Evolutionary conservation across 2,888 invertebrate genomes (phyloP).

Genomic region (Hypolimnas misippus): DNA sequence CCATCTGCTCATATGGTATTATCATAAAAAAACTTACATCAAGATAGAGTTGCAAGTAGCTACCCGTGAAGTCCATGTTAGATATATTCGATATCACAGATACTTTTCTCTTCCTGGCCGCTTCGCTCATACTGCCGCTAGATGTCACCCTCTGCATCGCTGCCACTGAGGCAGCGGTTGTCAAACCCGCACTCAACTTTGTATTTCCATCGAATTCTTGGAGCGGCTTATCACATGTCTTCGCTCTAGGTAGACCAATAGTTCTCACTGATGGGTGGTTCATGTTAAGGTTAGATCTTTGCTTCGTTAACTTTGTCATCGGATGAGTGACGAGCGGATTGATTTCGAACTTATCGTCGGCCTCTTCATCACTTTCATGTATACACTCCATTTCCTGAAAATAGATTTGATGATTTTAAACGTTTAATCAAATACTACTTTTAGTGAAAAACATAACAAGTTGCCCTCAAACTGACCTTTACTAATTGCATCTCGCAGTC

Average conservation of each 20-base stretch:
- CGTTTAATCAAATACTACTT: too few relatives aligned
- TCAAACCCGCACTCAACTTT: constrained; percentile 62
- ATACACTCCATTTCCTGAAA: constrained; percentile 88
- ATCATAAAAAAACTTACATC: constrained; percentile 76
- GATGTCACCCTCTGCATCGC: constrained; percentile 79
- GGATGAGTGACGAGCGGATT: constrained; percentile 71
- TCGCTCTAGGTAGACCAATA: constrained; percentile 72
- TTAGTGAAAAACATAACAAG: too few relatives aligned
- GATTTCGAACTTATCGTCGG: constrained; percentile 82
- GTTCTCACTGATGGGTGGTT: constrained; percentile 77
- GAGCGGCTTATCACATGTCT: constrained; percentile 77
- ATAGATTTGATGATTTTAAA: not conserved
- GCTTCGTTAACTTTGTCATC: constrained; percentile 67
- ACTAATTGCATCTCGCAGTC: constrained; percentile 80
- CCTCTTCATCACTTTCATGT: constrained; percentile 86
- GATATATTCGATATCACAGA: constrained; percentile 89
- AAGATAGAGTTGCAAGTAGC: constrained; percentile 88
- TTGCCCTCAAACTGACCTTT: constrained; percentile 58
- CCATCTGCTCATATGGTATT: too few relatives aligned
- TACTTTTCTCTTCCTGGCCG: constrained; percentile 83
- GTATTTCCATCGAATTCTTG: constrained; percentile 71
- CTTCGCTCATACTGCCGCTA: constrained; percentile 78
- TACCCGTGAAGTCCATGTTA: constrained; percentile 89
- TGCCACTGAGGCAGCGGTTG: constrained; percentile 73
- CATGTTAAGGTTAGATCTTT: constrained; percentile 71